phyloP scores from a whole-genome alignment of 2,888 invertebrate species.

The Cephonodes hylas region DNA sequence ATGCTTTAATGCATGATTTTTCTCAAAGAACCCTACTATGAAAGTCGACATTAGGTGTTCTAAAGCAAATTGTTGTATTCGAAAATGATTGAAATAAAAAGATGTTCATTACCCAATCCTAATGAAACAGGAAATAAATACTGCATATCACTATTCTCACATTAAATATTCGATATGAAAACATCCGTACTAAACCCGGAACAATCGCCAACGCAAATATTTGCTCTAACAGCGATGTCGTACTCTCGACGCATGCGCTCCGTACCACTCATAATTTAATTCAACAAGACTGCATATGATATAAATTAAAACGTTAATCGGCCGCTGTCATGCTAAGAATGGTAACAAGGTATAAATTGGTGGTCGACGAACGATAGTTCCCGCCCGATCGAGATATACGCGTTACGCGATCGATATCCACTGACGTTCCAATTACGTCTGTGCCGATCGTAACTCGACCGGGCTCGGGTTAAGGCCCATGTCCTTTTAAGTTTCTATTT shows the following conservation, averaged over 20 bases:
- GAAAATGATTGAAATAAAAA: too few relatives aligned
- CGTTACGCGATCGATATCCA: constrained; percentile 62
- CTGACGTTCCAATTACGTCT: constrained; percentile 73
- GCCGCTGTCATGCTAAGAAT: background rate
- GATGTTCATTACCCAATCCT: too few relatives aligned
- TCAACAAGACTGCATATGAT: constrained; percentile 1
- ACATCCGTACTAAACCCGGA: background rate
- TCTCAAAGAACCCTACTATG: background rate
- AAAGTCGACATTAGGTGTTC: background rate
- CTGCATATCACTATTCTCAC: too few relatives aligned
- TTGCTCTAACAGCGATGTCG: background rate
- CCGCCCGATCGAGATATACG: constrained; percentile 54
- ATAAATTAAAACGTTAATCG: constrained; percentile 11
- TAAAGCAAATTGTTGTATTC: too few relatives aligned
- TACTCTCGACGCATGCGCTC: background rate
- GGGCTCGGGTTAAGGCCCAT: constrained; percentile 32
- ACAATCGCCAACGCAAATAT: background rate
- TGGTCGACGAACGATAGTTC: background rate
- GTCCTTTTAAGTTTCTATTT: background rate
- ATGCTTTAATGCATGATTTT: background rate
- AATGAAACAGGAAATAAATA: too few relatives aligned
- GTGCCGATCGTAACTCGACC: constrained; percentile 46
- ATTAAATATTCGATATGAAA: too few relatives aligned
- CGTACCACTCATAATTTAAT: background rate
- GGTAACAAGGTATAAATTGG: constrained; percentile 11